Base-by-base conservation (phyloP, 2,113 vertebrate species). In the Proterorhinus semilunaris region DNA sequence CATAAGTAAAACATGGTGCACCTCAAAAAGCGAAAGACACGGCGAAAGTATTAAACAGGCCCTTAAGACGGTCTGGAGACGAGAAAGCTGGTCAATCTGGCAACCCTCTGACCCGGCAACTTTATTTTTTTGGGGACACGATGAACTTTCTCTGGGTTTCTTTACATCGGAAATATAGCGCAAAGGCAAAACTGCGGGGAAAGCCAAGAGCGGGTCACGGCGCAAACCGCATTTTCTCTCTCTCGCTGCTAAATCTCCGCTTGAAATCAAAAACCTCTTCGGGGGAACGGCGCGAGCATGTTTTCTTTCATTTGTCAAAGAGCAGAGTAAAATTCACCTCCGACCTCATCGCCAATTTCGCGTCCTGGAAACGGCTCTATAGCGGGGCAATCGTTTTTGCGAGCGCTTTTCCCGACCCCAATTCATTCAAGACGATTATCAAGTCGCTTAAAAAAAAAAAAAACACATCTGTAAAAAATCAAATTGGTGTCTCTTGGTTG, bases 381-480 rank as follows among this genome's bases (percentile, higher is more conserved):
- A 62, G 51, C 45, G 10, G 77, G 55, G 21, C 45, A 68, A 21
- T 42, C 64, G 70, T n/a, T 21, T 36, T 68, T 21, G n/a, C 45
- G 49, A 6, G 46, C 53, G 21, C 47, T 3, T 3, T 66, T 75
- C 59, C 27, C 53, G 73, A 55, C 27, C 53, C 59, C 63, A 66
- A 1, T 68, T 16, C 12, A 42, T 75, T 70, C 55, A 50, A 75
- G 50, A 73, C 77, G 46, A 82, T 66, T 42, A 83, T 81, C 62
- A 61, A 63, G 51, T 83, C 9, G 1, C 15, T 51, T 65, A 76
- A 78, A 51, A 76, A 55, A 76, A 76, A 78, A 51, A n/a, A n/a
- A 76, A 55, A 76, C 83, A 86, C 87, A 91, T 91, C 82, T 89
- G 84, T 64, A 76, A 66, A 65, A 67, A 71, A 91, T 86, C 78